phyloP scores from a whole-genome alignment of 2,113 vertebrate species.

The Anthoscopus minutus region DNA sequence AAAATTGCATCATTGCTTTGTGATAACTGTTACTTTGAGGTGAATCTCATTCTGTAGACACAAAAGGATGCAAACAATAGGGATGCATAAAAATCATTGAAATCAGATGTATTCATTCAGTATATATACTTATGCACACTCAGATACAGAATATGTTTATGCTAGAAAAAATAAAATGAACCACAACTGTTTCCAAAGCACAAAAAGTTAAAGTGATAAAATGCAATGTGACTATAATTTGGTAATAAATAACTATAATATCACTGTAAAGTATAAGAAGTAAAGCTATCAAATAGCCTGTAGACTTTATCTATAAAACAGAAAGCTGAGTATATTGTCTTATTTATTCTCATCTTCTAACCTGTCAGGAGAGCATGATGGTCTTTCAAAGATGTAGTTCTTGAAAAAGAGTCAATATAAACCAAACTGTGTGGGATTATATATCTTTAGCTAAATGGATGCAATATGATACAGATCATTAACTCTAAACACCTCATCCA shows the following conservation, averaged over 20 bases:
- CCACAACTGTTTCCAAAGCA: not conserved
- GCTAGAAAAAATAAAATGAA: not conserved
- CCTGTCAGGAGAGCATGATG: slow-evolving; percentile 16
- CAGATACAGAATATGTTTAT: not conserved
- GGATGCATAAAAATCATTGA: not conserved
- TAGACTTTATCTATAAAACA: not conserved
- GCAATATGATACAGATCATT: slow-evolving; percentile 59
- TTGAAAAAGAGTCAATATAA: slow-evolving; percentile 56
- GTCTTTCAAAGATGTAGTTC: slow-evolving; percentile 20
- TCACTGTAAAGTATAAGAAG: not conserved
- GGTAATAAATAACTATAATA: not conserved
- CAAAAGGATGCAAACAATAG: not conserved
- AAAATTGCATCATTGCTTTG: not conserved
- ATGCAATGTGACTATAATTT: not conserved
- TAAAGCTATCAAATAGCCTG: not conserved
- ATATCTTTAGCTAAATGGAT: slow-evolving; percentile 58
- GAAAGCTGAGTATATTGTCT: slow-evolving; percentile 16
- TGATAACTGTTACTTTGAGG: not conserved
- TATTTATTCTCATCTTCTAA: slow-evolving; percentile 55
- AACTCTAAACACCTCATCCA: slow-evolving; percentile 56
- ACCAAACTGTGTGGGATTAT: slow-evolving; percentile 39
- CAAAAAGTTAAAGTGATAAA: slow-evolving; percentile 23
- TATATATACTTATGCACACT: not conserved
- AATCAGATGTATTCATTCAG: not conserved
- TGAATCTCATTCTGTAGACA: not conserved